Conservation (phyloP, 2,888 invertebrate genomes). For the Galerucella pusilla region DNA sequence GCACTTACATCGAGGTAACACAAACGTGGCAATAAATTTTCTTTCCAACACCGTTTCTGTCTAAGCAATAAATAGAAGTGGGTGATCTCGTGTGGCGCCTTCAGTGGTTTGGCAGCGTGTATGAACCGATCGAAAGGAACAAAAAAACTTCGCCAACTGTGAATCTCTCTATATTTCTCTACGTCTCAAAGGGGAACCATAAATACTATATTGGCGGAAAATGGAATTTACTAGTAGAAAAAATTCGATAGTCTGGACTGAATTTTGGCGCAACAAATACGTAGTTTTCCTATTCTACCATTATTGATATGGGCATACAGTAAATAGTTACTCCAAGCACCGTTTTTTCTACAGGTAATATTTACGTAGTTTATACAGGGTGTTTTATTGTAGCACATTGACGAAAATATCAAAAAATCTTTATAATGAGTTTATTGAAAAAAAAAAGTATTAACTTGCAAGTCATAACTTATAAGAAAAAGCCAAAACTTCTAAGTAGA, state of each 20-base stretch:
- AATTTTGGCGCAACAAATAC: too few relatives aligned
- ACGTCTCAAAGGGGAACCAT: background rate
- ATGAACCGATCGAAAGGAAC: slow-evolving; percentile 10
- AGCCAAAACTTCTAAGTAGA: too few relatives aligned
- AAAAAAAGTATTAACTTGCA: too few relatives aligned
- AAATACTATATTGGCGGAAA: background rate
- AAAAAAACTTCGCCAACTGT: slow-evolving; percentile 23
- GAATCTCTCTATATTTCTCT: slow-evolving; percentile 20
- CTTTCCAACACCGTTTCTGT: slow-evolving; percentile 3
- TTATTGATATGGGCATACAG: too few relatives aligned
- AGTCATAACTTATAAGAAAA: too few relatives aligned
- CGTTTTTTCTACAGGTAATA: too few relatives aligned
- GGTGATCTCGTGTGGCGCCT: slow-evolving; percentile 19
- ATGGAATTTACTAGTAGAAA: background rate
- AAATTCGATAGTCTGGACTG: background rate
- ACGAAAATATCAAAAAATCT: too few relatives aligned
- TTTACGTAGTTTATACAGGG: too few relatives aligned
- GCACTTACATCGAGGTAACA: background rate
- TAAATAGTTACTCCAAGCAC: too few relatives aligned
- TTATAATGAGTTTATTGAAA: too few relatives aligned
- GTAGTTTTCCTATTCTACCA: too few relatives aligned
- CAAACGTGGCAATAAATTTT: background rate
- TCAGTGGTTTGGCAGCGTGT: slow-evolving; percentile 6
- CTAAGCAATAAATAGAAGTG: slow-evolving; percentile 20
- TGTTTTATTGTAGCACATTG: too few relatives aligned